These are phyloP conservation scores for Lindbergichthys nudifrons DNA, from an alignment of 2,797 vertebrate genomes.

Conservation along the genomic window DNA sequence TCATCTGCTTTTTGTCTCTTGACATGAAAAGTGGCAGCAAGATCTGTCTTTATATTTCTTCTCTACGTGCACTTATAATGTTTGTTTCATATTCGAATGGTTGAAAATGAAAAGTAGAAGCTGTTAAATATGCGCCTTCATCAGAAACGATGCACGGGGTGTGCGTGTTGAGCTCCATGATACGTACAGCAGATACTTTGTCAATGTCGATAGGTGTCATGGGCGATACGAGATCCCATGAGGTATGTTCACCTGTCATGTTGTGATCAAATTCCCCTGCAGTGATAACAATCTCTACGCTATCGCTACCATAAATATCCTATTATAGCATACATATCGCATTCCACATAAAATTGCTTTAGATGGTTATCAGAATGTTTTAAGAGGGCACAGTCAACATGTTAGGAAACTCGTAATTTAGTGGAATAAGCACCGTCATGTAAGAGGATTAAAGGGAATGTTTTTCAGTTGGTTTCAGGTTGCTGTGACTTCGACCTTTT, in stretches of 20 bases:
- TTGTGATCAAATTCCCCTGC: neutral
- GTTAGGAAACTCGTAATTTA: neutral
- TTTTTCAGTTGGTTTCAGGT: neutral
- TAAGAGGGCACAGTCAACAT: rapidly evolving
- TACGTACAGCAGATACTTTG: neutral
- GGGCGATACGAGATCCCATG: neutral
- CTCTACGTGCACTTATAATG: too few relatives aligned
- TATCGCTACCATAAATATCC: neutral
- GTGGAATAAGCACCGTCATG: neutral
- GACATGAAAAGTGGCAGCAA: too few relatives aligned
- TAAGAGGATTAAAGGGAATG: slow-evolving; percentile 29
- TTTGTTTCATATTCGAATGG: too few relatives aligned
- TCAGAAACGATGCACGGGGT: too few relatives aligned
- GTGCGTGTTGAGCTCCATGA: too few relatives aligned
- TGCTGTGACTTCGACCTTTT: neutral
- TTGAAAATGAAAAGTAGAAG: too few relatives aligned
- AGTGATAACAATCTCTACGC: neutral
- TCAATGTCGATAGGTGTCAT: neutral
- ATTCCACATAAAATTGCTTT: neutral
- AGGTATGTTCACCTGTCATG: neutral
- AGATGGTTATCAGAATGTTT: neutral
- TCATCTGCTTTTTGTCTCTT: too few relatives aligned
- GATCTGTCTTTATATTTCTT: too few relatives aligned
- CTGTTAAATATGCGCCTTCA: too few relatives aligned
- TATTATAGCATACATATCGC: neutral